Evolutionary conservation across 1,140 invertebrate genomes (phyloP), one percentile per base, ranked within the genome.

Genomic region (Paralvinella palmiformis): DNA sequence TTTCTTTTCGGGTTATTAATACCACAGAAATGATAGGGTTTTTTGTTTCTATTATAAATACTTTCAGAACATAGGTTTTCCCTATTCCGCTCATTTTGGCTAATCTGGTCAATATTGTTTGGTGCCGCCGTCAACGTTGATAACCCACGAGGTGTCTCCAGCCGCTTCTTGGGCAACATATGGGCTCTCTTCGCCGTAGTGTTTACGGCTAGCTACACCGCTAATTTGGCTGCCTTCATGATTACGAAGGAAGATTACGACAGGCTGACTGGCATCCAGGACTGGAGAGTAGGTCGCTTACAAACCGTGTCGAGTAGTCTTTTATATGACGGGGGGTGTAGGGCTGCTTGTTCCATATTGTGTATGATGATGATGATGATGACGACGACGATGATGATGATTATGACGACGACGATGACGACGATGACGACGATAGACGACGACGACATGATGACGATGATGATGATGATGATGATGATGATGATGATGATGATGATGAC

Each of bases 71-170:
- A 86, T 77, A 87, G 91, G 65, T 98, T 99, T 82, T 98, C 94
- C 0, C 82, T 98, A 4, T 96, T 95, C 75, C 88, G 95, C 59
- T 95, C 95, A 1, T 96, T 97, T 77, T 99, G 96, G 96, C 84
- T 99, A 62, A 96, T 98, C n/a, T 98, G 95, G 95, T 93, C 96
- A n/a, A 93, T 98, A 36, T 85, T 99, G 20, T 98, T 99, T 82
- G 91, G 92, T 81, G 95, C 96, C 29, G 92, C 95, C 45, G 94
- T 97, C 6, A 92, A 96, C 75, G 91, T 96, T 52, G 94, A 97
- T 81, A 94, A 91, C 50, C 94, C 95, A 0, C 84, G 90, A 72
- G 94, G 94, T 41, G 94, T 96, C 75, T 95, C 77, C 90, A 61
- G 90, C 90, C 33, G 88, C 68, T 96, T 96, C 77, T 93, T 98